Evolutionary conservation across 2,113 vertebrate species (phyloP).

Genomic region (Crotalus helleri): DNA sequence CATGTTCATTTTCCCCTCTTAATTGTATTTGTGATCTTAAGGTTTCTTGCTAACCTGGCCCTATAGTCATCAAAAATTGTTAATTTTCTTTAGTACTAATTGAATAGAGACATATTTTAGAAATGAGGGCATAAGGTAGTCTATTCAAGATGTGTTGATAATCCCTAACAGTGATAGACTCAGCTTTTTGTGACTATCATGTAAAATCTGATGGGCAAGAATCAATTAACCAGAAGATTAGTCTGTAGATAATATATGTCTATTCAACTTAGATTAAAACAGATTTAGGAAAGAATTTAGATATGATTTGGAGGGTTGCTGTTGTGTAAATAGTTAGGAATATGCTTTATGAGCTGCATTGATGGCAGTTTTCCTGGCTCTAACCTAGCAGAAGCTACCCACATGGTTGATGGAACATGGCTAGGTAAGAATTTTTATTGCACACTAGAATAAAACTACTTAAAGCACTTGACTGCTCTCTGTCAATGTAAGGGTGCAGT

Average conservation of each 20-base stretch:
- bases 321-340: not conserved
- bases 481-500: not conserved
- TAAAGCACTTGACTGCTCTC: not conserved
- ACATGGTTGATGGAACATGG: not conserved
- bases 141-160: not conserved
- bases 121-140: not conserved
- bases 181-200: not conserved
- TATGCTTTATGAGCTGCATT: not conserved
- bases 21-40: not conserved
- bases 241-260: not conserved
- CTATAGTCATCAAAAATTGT: not conserved
- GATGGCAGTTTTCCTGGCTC: not conserved
- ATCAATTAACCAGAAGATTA: not conserved
- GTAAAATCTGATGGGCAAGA: not conserved
- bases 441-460: not conserved
- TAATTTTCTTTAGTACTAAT: not conserved
- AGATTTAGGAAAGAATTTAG: not conserved
- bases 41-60: not conserved
- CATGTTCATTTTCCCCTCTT: not conserved
- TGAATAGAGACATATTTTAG: not conserved
- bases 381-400: not conserved
- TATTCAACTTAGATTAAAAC: not conserved
- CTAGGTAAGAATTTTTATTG: not conserved
- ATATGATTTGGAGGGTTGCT: not conserved
- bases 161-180: not conserved